Evolutionary conservation across 2,797 vertebrate genomes (phyloP), one percentile per base, ranked within the genome.

Genomic region (Hapalemur alaotrensis): DNA sequence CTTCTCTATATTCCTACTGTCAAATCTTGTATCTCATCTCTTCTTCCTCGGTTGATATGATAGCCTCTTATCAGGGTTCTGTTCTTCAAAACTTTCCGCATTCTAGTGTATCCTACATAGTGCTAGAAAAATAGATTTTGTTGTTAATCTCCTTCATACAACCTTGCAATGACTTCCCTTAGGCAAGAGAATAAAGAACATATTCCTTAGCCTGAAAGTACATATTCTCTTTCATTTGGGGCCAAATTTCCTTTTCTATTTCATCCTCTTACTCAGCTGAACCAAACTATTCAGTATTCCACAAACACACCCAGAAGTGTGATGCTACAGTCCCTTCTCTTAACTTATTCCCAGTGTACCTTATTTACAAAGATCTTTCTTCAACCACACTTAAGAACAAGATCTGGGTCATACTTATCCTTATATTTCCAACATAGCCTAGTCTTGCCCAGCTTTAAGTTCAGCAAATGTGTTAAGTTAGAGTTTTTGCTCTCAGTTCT

Each of bases 401-500:
- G 43, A 76, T 87, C 2, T 96, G 82, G 86, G 41, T 87, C 57
- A 54, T 30, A 65, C 17, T 88, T 86, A 82, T 79, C 25, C 48
- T 65, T 46, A 85, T 85, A 72, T 67, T 79, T 22, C 18, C 28
- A 89, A 30, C 7, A 76, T 50, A 63, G 54, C 13, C 46, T 81
- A 65, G 5, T 75, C 32, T 85, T 91, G 7, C 35, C 96, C 59
- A 92, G 17, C 50, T 78, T 78, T 52, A 92, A 93, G n/a, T 41
- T 92, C 59, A 89, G 48, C 10, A 83, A 95, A 95, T 83, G 13
- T 52, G 2, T 65, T 93, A 20, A 76, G 84, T 81, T 4, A 57
- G 38, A 78, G 43, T 80, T 75, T 85, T 28, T n/a, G 23, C 63
- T 85, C n/a, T 95, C 50, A 78, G 28, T 73, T 97, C 14, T 95